These are phyloP conservation scores for Heliopora coerulea DNA, from an alignment of 92 coral and sea anemone genomes.

Conservation along the genomic window DNA sequence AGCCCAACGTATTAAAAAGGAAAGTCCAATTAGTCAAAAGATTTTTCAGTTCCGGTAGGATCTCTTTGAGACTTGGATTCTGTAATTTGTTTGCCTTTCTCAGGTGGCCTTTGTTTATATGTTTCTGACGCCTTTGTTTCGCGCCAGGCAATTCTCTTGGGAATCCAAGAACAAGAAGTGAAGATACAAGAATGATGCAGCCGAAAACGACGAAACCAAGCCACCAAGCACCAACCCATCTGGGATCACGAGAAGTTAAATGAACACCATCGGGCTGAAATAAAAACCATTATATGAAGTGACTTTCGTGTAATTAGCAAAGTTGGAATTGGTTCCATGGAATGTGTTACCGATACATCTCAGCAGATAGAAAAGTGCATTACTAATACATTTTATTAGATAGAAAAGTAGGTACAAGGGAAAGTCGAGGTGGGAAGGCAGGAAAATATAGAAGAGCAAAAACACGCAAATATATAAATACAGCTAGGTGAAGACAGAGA, in stretches of 20 bases:
- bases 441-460: too few species aligned
- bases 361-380: too few species aligned
- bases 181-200: conserved; percentile 33
- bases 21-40: conserved; percentile 44
- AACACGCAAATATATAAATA: too few species aligned
- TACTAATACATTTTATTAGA: too few species aligned
- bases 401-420: too few species aligned
- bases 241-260: conserved; percentile 69
- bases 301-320: too few species aligned
- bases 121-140: conserved; percentile 60
- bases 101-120: conserved; percentile 58
- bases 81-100: conserved; percentile 50
- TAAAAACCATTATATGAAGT: too few species aligned
- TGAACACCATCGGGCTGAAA: conserved; percentile 63
- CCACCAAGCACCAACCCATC: conserved; percentile 99
- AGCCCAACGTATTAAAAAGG: conserved; percentile 41
- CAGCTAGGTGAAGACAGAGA: too few species aligned
- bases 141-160: conserved; percentile 79
- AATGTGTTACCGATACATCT: too few species aligned
- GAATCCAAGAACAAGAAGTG: conserved; percentile 58
- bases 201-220: conserved; percentile 73
- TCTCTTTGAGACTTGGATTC: conserved; percentile 44
- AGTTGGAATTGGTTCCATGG: too few species aligned
- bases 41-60: conserved; percentile 53
- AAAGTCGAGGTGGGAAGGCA: too few species aligned